Evolutionary conservation across 2,888 invertebrate species (phyloP).

Genomic region (Chrysotoxum bicinctum): DNA sequence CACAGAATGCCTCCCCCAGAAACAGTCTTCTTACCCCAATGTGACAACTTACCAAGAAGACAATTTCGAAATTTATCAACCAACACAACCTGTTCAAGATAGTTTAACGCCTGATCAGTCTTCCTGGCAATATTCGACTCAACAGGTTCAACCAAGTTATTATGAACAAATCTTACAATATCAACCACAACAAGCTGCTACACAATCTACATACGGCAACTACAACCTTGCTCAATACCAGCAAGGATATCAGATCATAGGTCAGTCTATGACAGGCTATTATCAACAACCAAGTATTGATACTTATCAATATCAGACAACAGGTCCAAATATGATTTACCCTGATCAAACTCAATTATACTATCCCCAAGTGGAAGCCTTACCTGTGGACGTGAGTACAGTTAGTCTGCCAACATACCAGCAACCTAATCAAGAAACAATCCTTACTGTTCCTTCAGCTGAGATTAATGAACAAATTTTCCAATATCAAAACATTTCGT

Average conservation of each 20-base stretch:
- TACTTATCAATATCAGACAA: conserved; percentile 75
- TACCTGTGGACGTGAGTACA: conserved; percentile 49
- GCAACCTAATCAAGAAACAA: conserved; percentile 69
- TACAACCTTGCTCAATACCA: conserved; percentile 76
- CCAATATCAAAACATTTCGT: conserved; percentile 63
- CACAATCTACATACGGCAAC: conserved; percentile 60
- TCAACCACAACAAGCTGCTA: conserved; percentile 76
- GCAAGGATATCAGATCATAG: conserved; percentile 76
- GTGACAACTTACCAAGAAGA: conserved; percentile 29
- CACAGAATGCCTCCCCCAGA: not conserved
- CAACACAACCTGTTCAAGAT: conserved; percentile 53
- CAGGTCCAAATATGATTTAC: conserved; percentile 71
- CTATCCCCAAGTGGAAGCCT: conserved; percentile 63
- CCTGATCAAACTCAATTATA: conserved; percentile 72
- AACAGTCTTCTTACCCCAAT: conserved; percentile 8
- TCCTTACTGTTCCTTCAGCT: conserved; percentile 56
- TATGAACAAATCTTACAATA: conserved; percentile 80
- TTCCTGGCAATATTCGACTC: conserved; percentile 63
- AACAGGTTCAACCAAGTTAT: conserved; percentile 75
- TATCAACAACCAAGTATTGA: conserved; percentile 75
- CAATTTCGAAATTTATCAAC: conserved; percentile 41
- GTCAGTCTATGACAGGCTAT: conserved; percentile 76
- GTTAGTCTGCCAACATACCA: conserved; percentile 63
- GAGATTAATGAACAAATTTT: conserved; percentile 21
- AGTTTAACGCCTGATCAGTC: conserved; percentile 48